Evolutionary conservation across 2,888 invertebrate genomes (phyloP), one percentile per base, ranked within the genome.

Genomic region (Zaprionus lineosus): DNA sequence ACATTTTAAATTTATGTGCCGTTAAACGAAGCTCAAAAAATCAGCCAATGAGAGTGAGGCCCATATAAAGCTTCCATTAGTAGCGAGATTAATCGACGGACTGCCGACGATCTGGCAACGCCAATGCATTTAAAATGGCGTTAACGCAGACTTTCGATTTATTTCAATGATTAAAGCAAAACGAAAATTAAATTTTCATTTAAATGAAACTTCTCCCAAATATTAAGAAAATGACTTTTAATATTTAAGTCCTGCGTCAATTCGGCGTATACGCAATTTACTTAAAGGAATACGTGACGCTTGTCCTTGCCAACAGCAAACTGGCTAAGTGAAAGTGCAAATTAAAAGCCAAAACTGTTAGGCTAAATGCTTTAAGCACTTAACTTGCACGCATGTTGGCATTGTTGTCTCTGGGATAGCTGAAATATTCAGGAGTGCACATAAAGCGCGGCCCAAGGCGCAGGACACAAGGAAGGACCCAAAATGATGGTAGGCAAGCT

Each of bases 281-380:
- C 63, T 64, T 76, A 74, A 63, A 73, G 60, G 75, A 68, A 73
- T 82, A 78, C 78, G 77, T 82, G 77, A 77, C 78, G 26, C 8
- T 18, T 7, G 24, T 40, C 11, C n/a, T 3, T 18, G 24, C 26
- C 16, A 34, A 1, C 5, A 9, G 16, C 28, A 6, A 31, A 16
- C 12, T 15, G 8, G 18, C 41, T 50, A 46, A 16, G 56, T 24
- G 56, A 67, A 64, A 58, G 70, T 71, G 67, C 68, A 79, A 83
- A 79, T 79, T 79, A 79, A 79, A 77, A 74, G 62, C 58, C 50
- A 44, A 64, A 60, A 58, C 52, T 64, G 79, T 83, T 74, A 67
- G 62, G 75, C 82, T 75, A 77, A 79, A 79, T 76, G 83, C 74
- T 68, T 79, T 68, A 76, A 79, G 79, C 84, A 79, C 81, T 79